Base-by-base conservation (phyloP, 2,797 vertebrate species). In the Thalassophryne amazonica region DNA sequence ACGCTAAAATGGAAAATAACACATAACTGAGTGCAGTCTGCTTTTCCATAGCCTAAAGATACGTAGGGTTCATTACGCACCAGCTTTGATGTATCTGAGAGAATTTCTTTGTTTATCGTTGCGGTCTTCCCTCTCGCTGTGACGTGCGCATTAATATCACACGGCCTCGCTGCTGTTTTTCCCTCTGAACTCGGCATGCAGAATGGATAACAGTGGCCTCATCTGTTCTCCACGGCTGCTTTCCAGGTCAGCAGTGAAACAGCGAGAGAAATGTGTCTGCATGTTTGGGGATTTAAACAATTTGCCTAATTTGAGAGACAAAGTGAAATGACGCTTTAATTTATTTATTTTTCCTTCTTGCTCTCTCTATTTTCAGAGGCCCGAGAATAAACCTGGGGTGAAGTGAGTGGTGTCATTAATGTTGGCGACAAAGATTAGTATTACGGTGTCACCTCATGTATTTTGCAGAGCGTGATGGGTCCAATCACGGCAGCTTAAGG, bases 41-140 rank as follows among this genome's bases (percentile, higher is more conserved):
- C 64, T 61, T 73, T 52, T 68, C 52, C 55, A 6, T 78, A 80
- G 73, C 86, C 83, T 52, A 30, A 64, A 86, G 88, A 81, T 34
- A 83, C 56, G 39, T n/a, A 35, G 34, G 66, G 56, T 73, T 88
- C 83, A 87, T 83, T 87, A 87, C 54, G 20, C 69, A 10, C 9
- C 33, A 21, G 70, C 77, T 77, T 63, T 88, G 84, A 88, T 88
- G 61, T 54, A 86, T 87, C 70, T 48, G 39, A 47, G 55, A 51
- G 64, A 76, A 71, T 83, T 84, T 82, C 74, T 71, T 33, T 79
- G 75, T 87, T 85, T 78, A 84, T 80, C 43, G 60, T 49, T 31
- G 47, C 47, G 66, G 62, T 67, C 63, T 51, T 53, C 54, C 38
- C 35, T 31, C 6, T 30, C 12, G 4, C 48, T 1, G 3, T 70